Base-by-base conservation (phyloP, 2,797 vertebrate species). In the Hybognathus amarus region DNA sequence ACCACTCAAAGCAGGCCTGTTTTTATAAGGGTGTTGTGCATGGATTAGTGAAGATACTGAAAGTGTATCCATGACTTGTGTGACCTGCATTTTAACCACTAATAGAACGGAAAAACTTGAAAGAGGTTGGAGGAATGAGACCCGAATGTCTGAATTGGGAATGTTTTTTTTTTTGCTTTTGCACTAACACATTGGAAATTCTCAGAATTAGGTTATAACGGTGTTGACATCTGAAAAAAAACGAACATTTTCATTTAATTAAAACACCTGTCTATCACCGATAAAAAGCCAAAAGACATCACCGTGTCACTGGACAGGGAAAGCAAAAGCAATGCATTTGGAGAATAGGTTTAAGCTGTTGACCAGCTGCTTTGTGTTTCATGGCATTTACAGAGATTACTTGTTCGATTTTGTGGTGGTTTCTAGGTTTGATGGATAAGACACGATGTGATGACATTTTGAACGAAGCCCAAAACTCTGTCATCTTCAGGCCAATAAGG, bases 1-100 rank as follows among this genome's bases (percentile, higher is more conserved):
- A 93, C 92, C 93, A 74, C 59, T 77, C 70, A 81, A 74, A 82
- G 42, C 24, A 79, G 61, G 80, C 50, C 81, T 82, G 80, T 85
- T 87, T 87, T 80, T 54, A 59, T 81, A 77, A 84, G 86, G 75
- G 73, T 86, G 77, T 71, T 79, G 73, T 81, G 80, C n/a, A 83
- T 77, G 78, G 66, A 77, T 45, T 81, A 66, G 77, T 75, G 69
- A 52, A 76, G 56, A 83, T 80, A 71, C 64, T 54, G 74, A 80
- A 75, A 80, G 82, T 59, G 79, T 61, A 73, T 78, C 61, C 74
- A 52, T 80, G 78, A 69, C 76, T 84, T 64, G 52, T 71, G 79
- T 73, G 70, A 79, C 80, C 66, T 69, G 70, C 30, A 70, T 79
- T 74, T 73, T 56, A 74, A 83, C 47, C 75, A 83, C 85, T 79